Percentiles rank a stretch among this genome's conserved stretches.
Evolutionary conservation across 2,113 vertebrate species (phyloP).

Genomic region (Theristicus caerulescens): DNA sequence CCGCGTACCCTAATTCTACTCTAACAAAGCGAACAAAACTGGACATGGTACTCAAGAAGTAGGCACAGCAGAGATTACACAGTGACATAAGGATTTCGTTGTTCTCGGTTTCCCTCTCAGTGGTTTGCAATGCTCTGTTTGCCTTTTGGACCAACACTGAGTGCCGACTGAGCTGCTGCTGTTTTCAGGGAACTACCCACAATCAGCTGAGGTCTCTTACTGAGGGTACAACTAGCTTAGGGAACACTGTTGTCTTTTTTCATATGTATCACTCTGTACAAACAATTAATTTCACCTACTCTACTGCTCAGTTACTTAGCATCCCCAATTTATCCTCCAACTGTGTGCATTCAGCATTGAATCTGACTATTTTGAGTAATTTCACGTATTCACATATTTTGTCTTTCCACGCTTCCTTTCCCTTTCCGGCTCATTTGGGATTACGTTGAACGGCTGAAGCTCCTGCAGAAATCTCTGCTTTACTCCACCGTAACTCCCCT

Average conservation of each 20-base stretch:
- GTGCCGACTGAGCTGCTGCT: background rate
- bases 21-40: constrained; percentile 10
- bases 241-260: background rate
- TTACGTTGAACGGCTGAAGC: background rate
- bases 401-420: background rate
- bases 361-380: background rate
- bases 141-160: background rate
- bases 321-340: background rate
- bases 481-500: background rate
- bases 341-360: background rate
- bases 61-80: background rate
- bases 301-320: background rate
- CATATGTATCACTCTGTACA: background rate
- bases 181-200: background rate
- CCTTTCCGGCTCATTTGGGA: background rate
- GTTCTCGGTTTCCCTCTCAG: background rate
- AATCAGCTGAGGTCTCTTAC: background rate
- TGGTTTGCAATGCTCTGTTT: background rate
- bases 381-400: background rate
- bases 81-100: background rate
- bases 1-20: background rate
- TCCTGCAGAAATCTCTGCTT: background rate
- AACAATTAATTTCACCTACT: background rate
- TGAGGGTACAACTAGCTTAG: background rate
- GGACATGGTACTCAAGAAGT: background rate